Percentiles rank a stretch among this genome's conserved stretches.
phyloP scores from a whole-genome alignment of 2,888 invertebrate species.

The Drosophila koepferae region DNA sequence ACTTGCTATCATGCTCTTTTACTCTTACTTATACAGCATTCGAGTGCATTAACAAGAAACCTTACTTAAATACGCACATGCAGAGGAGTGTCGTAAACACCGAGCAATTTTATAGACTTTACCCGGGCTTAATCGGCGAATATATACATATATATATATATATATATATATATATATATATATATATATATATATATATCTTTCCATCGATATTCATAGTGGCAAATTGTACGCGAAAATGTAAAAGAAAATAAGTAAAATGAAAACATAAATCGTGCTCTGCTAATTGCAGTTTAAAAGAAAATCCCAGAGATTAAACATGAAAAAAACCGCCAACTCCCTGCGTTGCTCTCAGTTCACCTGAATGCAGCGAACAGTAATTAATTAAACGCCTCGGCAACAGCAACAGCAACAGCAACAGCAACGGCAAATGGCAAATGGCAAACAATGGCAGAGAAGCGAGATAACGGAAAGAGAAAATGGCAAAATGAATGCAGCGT shows the following conservation, averaged over 20 bases:
- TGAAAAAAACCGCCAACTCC: conserved; percentile 16
- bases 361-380: conserved; percentile 22
- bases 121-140: not conserved
- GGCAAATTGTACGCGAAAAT: conserved; percentile 9
- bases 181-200: not conserved
- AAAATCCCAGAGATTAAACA: conserved; percentile 19
- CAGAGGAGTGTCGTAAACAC: not conserved
- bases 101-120: not conserved
- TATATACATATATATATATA: not conserved
- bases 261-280: not conserved
- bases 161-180: not conserved
- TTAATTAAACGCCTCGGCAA: conserved; percentile 47
- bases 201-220: conserved; percentile 1
- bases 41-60: not conserved
- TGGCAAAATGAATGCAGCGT: conserved; percentile 24
- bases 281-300: conserved; percentile 41
- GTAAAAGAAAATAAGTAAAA: not conserved
- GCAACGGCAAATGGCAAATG: not conserved
- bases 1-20: not conserved
- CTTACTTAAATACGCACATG: not conserved
- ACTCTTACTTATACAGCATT: not conserved
- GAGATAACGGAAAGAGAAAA: not conserved
- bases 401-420: not conserved
- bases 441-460: not conserved
- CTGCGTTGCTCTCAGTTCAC: conserved; percentile 21